phyloP scores from a whole-genome alignment of 2,888 invertebrate species.

The Acanthosepion lycidas region DNA sequence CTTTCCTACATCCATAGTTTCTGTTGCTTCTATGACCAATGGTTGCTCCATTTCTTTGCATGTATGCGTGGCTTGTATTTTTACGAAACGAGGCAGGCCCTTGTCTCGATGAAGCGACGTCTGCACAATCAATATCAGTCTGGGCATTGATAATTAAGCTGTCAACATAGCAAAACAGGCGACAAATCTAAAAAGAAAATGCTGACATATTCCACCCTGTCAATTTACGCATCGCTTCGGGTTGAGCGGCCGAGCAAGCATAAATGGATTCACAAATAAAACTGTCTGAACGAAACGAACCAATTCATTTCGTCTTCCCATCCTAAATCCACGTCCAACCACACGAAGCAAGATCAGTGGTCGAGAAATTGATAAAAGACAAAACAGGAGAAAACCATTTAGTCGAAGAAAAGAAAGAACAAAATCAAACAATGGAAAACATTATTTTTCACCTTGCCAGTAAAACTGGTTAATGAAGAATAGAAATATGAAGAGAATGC shows the following conservation, averaged over 20 bases:
- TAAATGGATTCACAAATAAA: too few species aligned
- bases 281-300: too few species aligned
- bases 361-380: not conserved
- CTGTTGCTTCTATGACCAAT: not conserved
- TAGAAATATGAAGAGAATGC: too few species aligned
- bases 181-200: not conserved
- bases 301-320: not conserved
- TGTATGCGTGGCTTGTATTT: not conserved
- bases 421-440: too few species aligned
- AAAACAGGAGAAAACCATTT: too few species aligned
- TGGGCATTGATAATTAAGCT: not conserved
- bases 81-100: not conserved
- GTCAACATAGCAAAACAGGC: not conserved
- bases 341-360: not conserved
- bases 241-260: not conserved
- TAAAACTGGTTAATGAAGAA: too few species aligned
- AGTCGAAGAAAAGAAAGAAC: too few species aligned
- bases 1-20: too few species aligned
- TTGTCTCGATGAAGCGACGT: not conserved
- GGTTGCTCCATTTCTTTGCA: not conserved
- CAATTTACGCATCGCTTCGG: not conserved
- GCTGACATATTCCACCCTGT: not conserved
- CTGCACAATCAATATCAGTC: not conserved
- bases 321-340: not conserved
- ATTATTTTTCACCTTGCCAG: too few species aligned